Evolutionary conservation across 2,797 vertebrate genomes (phyloP), one percentile per base, ranked within the genome.

Genomic region (Remorina albescens): DNA sequence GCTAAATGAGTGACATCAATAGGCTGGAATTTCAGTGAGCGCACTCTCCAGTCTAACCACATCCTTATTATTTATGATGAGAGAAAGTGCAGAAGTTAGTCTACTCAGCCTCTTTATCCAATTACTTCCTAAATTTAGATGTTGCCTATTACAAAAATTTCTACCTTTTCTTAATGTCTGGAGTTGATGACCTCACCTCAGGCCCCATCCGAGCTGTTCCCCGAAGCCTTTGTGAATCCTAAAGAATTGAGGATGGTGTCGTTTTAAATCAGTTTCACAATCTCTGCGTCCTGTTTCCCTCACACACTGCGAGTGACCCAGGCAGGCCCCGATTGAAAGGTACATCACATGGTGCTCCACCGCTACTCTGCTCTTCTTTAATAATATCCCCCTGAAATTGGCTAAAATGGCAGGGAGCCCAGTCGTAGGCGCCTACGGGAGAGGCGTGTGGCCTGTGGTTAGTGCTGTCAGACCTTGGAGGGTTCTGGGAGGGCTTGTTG

Each of bases 361-460:
- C 54, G 25, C 44, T 32, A 8, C 63, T 68, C 23, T 6, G 51
- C 55, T 77, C 77, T 57, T 86, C 75, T 76, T 80, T 89, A 92
- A 89, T 89, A 88, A 88, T 67, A 84, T 55, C 74, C 76, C 72
- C 75, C 69, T 82, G 34, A 53, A 66, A 68, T 66, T 62, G 78
- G 79, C 70, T 50, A 6, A 49, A 78, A 79, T 88, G 88, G 89
- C 84, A 0, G 3, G 12, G 51, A 32, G 87, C 89, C 89, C 81
- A 82, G 86, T 80, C 63, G 76, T 37, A 74, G 90, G 87, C 87
- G 89, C 91, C 90, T 84, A 70, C 63, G 46, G 44, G 71, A 83
- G 72, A 72, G 81, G 74, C 85, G 72, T 71, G 88, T 80, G 81
- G 88, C 88, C 86, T 89, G 89, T 77, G 90, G 89, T 92, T 78